Evolutionary conservation across 1,140 invertebrate species (phyloP), one percentile per base, ranked within the genome.

Genomic region (Zaprionus inermis): DNA sequence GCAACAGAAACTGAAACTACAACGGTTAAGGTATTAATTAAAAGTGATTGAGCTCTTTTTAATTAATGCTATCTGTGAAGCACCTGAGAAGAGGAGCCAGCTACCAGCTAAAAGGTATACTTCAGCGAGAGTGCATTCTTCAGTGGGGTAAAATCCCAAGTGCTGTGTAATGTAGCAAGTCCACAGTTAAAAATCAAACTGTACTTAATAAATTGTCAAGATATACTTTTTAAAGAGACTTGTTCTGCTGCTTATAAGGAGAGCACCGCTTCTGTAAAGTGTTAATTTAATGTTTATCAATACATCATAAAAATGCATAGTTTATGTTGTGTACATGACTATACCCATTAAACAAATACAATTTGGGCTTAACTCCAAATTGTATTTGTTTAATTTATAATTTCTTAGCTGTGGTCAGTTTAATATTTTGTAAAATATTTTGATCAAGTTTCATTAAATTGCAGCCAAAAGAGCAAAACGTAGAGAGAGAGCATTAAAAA

Each of bases 51-150:
- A 44, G 20, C 32, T 10, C 34, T 51, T 59, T 83, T 76, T 72
- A 79, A 79, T 79, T 82, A 83, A 44, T 65, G 51, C 16, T 65
- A 70, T 61, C 66, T 70, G 0, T 18, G 5, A 68, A 54, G 28
- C 5, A 30, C 11, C 6, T 18, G 20, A 55, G 54, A 24, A 30
- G 24, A 30, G 3, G 51, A 18, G 24, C 28, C 38, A 3, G 44
- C 49, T 51, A 4, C 22, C 49, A 54, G 49, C 49, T 52, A 5
- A 24, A 24, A 20, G 16, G 16, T 11, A 28, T 6, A 16, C 7
- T 28, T 20, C 1, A 66, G 44, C 10, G 44, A 22, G 18, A 49
- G 11, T 49, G 16, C n/a, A n/a, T 44, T 44, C n/a, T 9, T 44
- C 38, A 44, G 16, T 16, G 38, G 38, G 38, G n/a, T 44, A 9